A percentile compares a stretch with the other conserved stretches of the same genome.
Conservation (phyloP, 2,797 vertebrate genomes). For the Hippocampus kuda region DNA sequence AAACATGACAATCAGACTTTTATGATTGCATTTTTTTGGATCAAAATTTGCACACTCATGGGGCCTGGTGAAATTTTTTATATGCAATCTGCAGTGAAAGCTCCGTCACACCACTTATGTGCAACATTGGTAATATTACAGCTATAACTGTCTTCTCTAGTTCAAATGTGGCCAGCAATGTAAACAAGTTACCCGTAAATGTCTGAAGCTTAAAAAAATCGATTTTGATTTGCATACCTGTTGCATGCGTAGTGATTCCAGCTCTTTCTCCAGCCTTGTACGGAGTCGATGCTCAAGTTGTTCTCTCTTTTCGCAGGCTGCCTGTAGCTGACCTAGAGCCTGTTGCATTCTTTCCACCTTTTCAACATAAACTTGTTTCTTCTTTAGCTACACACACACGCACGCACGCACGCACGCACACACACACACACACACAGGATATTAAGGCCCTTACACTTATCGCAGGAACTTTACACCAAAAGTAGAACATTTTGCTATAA, state of each 20-base stretch:
- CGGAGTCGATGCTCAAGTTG: constrained; percentile 90
- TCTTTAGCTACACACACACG: constrained; percentile 75
- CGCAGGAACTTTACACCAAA: too few species aligned
- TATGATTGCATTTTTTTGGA: too few species aligned
- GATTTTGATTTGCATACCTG: constrained; percentile 70
- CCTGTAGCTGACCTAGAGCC: constrained; percentile 90
- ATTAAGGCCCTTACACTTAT: too few species aligned
- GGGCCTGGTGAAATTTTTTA: too few species aligned
- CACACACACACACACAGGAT: constrained; percentile 6
- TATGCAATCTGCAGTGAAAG: too few species aligned
- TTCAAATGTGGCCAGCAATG: background rate
- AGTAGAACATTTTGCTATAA: too few species aligned
- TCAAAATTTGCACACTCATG: too few species aligned
- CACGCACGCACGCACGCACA: background rate
- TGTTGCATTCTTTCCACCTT: constrained; percentile 99
- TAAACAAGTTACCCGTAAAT: background rate
- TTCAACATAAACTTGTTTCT: constrained; percentile 97
- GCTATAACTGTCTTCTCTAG: background rate
- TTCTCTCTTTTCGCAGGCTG: constrained; percentile 93
- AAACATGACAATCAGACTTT: too few species aligned
- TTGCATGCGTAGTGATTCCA: constrained; percentile 91
- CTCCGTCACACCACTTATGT: too few species aligned
- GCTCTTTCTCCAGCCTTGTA: constrained; percentile 86
- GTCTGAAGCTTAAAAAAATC: background rate
- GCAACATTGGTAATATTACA: background rate